Evolutionary conservation across 2,797 vertebrate species (phyloP).

Genomic region (Pipistrellus kuhlii): DNA sequence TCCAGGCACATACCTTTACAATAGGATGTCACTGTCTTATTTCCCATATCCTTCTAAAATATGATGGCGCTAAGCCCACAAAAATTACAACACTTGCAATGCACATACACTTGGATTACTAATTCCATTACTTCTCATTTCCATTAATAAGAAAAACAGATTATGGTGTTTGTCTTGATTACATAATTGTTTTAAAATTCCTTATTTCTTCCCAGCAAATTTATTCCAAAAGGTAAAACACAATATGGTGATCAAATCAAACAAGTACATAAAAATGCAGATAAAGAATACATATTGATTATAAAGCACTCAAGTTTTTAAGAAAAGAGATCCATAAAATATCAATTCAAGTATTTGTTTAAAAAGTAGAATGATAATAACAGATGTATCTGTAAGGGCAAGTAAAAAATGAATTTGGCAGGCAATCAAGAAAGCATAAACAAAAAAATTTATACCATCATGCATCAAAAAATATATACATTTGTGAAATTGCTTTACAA

Average conservation of each 20-base stretch:
- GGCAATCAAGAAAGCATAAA: slow-evolving; percentile 5
- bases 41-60: not conserved
- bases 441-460: not conserved
- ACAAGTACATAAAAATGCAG: slow-evolving; percentile 15
- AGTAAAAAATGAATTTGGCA: slow-evolving; percentile 13
- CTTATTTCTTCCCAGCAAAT: slow-evolving; percentile 20
- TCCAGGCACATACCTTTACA: not conserved
- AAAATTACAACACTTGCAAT: slow-evolving; percentile 17
- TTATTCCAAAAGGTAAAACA: not conserved
- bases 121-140: not conserved
- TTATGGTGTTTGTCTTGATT: not conserved
- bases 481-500: slow-evolving; percentile 42
- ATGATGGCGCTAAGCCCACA: not conserved
- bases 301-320: not conserved
- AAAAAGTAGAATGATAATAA: not conserved
- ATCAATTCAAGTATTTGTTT: slow-evolving; percentile 14
- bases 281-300: not conserved
- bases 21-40: not conserved
- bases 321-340: slow-evolving; percentile 27
- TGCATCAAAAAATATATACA: not conserved
- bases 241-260: not conserved
- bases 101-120: not conserved
- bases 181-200: slow-evolving; percentile 47
- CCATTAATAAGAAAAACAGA: slow-evolving; percentile 16
- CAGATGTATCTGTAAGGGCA: not conserved